Evolutionary conservation across 2,113 vertebrate species (phyloP), one percentile per base, ranked within the genome.

Genomic region (Callocephalon fimbriatum): DNA sequence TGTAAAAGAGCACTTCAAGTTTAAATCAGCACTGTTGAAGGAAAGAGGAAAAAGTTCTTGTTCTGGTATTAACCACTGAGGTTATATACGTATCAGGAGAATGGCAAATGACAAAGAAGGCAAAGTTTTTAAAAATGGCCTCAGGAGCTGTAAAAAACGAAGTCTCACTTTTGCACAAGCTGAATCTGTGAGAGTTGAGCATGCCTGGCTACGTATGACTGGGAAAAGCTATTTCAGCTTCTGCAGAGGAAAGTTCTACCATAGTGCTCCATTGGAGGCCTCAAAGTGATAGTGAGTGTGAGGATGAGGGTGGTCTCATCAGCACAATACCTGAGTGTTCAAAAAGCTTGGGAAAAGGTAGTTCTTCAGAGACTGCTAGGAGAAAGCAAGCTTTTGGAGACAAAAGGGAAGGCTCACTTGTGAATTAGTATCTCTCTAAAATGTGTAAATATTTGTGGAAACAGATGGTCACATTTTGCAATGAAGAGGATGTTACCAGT

Each of bases 181-280:
- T 92, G 75, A 45, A 29, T n/a, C 44, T 88, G 53, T 45, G 58
- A 38, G 74, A 58, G 20, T 0, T 42, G 37, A 62, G 53, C 13
- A 4, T 44, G 71, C 58, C 53, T 27, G 73, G 48, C 51, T 19
- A 31, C 3, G 0, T 31, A 1, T 0, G 1, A 2, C 7, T 44
- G 72, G 59, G 54, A 80, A n/a, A 45, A 66, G 50, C 29, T 42
- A 56, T 44, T 26, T 9, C 32, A 53, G 76, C 37, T 91, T 58
- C 42, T 85, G 76, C 54, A 45, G 54, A 42, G 59, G 21, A 14
- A 67, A 42, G 21, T n/a, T 40, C 48, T 51, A 7, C 58, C 37
- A 23, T 19, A 13, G 56, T 44, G 62, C 48, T 81, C 37, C 37
- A 3, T 10, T 15, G 2, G 27, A 50, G 72, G 25, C 42, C 74